Evolutionary conservation across 2,113 vertebrate species (phyloP).

Genomic region (Pterocles orientalis): DNA sequence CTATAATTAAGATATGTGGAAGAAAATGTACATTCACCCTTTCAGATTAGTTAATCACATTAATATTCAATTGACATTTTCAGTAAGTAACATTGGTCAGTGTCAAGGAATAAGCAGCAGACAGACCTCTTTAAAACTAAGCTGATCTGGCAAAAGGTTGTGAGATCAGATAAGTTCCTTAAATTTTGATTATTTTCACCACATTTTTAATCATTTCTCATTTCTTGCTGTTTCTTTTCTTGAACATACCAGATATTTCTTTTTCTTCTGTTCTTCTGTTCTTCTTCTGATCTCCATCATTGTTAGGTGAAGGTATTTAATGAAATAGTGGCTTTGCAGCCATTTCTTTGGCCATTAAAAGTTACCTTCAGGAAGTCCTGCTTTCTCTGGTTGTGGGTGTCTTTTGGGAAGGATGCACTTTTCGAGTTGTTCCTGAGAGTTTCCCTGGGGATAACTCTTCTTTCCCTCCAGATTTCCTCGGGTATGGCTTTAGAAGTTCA

Average conservation of each 20-base stretch:
- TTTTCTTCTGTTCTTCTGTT: neutral
- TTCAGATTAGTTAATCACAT: neutral
- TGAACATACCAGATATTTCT: neutral
- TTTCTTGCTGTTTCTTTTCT: neutral
- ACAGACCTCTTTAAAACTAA: neutral
- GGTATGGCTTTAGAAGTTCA: neutral
- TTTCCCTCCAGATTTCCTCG: neutral
- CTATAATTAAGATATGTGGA: conserved; percentile 1
- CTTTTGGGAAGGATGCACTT: neutral
- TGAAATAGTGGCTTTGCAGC: neutral
- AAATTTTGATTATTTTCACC: neutral
- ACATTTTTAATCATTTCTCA: neutral
- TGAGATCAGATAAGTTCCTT: neutral
- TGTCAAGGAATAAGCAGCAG: neutral
- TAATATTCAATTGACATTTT: neutral
- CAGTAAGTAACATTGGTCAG: neutral
- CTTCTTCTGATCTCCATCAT: neutral
- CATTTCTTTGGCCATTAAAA: neutral
- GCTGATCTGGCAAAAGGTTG: neutral
- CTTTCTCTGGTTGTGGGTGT: rapidly evolving
- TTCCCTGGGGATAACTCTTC: neutral
- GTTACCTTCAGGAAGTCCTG: neutral
- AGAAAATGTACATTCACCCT: neutral
- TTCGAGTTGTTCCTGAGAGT: neutral
- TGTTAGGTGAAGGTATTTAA: neutral